Conservation (phyloP, 2,797 vertebrate species). For the Poeciliopsis turneri region DNA sequence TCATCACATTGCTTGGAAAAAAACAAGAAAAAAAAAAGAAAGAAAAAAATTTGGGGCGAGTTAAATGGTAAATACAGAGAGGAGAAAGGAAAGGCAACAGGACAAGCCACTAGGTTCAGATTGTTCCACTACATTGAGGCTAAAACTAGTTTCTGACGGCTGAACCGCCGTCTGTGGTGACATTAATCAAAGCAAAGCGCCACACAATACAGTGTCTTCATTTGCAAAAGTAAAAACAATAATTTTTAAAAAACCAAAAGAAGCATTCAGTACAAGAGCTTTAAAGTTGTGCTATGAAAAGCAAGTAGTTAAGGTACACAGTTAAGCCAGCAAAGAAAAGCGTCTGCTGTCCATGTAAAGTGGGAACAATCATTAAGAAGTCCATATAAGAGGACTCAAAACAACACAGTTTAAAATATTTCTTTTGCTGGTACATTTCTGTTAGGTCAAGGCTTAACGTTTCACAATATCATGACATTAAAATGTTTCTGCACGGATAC, state of each 20-base stretch:
- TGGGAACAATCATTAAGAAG: constrained; percentile 61
- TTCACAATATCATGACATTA: constrained; percentile 50
- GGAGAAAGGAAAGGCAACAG: constrained; percentile 55
- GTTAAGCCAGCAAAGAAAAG: constrained; percentile 53
- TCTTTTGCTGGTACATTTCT: constrained; percentile 55
- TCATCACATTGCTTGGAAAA: constrained; percentile 62
- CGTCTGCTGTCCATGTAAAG: constrained; percentile 56
- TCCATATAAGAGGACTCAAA: constrained; percentile 34
- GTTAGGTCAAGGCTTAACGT: constrained; percentile 44
- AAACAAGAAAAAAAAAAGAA: constrained; percentile 30
- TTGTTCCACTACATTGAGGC: constrained; percentile 67
- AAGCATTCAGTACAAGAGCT: constrained; percentile 72
- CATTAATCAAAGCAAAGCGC: constrained; percentile 61
- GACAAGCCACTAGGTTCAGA: constrained; percentile 67
- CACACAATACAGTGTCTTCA: constrained; percentile 72
- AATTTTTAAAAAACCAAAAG: constrained; percentile 22
- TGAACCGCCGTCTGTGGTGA: constrained; percentile 46
- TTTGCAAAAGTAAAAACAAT: constrained; percentile 48
- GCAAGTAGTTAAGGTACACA: constrained; percentile 27
- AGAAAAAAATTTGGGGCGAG: constrained; percentile 57
- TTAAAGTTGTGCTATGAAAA: constrained; percentile 56
- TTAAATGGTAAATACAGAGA: constrained; percentile 62
- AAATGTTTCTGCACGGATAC: constrained; percentile 50
- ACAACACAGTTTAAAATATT: constrained; percentile 38
- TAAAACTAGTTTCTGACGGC: constrained; percentile 58